Base-by-base conservation (phyloP, 2,113 vertebrate genomes). In the Otis tarda region DNA sequence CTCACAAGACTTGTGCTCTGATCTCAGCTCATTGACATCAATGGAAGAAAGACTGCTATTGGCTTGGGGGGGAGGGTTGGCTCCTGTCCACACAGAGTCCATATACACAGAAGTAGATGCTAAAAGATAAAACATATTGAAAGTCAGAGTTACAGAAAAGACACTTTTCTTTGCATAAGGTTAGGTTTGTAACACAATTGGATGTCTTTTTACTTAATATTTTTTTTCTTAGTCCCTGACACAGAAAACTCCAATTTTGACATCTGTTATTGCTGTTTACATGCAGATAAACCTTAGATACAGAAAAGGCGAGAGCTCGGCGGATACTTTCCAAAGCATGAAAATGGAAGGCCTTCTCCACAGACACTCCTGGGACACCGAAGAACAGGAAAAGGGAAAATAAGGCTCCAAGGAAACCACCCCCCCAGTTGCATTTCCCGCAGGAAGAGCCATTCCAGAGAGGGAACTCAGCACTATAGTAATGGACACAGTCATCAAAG, bases 21-120 rank as follows among this genome's bases (percentile, higher is more conserved):
- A 95, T 93, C 94, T 93, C 91, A 89, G 69, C 41, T 89, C 93
- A 91, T 47, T 96, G 91, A 96, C 93, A 96, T 96, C 91, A 96
- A 15, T 85, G 61, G 83, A 95, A 95, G 84, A 90, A 93, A 77
- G 83, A 56, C 89, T 82, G 70, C 61, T 82, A 37, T 94, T 87
- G 75, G 91, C 71, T 39, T 81, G 71, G 33, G n/a, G 45, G 28
- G 67, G 22, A 31, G n/a, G 39, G 19, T 28, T 94, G 95, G 89
- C 77, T 93, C 57, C 70, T 76, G 65, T 82, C 91, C 96, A 93
- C 41, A 76, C 14, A 43, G 65, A 69, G 61, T 90, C 77, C 61
- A 14, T 60, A 69, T 50, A 92, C 6, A 2, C 61, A 91, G 92
- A 95, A 91, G 77, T 67, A 96, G 91, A 95, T 91, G 77, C 65